Base-by-base conservation (phyloP, 1,140 invertebrate genomes). In the Cherax quadricarinatus region DNA sequence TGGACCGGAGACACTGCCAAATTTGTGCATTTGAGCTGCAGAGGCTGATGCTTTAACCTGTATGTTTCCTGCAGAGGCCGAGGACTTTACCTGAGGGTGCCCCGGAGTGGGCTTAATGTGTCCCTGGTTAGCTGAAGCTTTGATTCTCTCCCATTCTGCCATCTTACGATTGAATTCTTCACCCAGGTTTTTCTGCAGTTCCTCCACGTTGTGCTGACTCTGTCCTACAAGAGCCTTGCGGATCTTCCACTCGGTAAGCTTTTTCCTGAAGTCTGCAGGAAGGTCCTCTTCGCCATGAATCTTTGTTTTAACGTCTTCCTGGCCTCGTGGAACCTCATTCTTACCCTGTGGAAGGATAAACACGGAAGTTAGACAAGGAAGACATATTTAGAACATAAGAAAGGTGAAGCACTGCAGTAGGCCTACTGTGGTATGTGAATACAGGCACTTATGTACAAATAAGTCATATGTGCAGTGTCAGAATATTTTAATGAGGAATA, bases 121-220 rank as follows among this genome's bases (percentile, higher is more conserved):
- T 49, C 86, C 86, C 41, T 78, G 95, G n/a, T 48, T 86, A 9
- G 84, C 84, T 0, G 83, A 80, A 30, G 83, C 89, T 79, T 93
- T 92, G 78, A 93, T 94, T 82, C 92, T 94, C 92, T 96, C 95
- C 96, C 96, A 96, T 93, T 96, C 95, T 83, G 95, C 94, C 85
- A 96, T 94, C 93, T 96, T 96, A 41, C 95, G 94, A 78, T 94
- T 95, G 94, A 96, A 96, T 92, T 96, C 96, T 48, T 96, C 95
- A 6, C 95, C 95, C 9, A 96, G 93, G 86, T 95, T 95, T 30
- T 94, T 94, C 88, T 95, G 95, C 57, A 96, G 94, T 84, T 95
- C 95, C 41, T 95, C 95, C 30, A 95, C 94, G 79, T 95, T 95
- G 83, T 94, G 93, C 62, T 93, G 91, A 57, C 90, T 89, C 80